phyloP scores from a whole-genome alignment of 2,797 vertebrate species.

The Epinephelus awoara region DNA sequence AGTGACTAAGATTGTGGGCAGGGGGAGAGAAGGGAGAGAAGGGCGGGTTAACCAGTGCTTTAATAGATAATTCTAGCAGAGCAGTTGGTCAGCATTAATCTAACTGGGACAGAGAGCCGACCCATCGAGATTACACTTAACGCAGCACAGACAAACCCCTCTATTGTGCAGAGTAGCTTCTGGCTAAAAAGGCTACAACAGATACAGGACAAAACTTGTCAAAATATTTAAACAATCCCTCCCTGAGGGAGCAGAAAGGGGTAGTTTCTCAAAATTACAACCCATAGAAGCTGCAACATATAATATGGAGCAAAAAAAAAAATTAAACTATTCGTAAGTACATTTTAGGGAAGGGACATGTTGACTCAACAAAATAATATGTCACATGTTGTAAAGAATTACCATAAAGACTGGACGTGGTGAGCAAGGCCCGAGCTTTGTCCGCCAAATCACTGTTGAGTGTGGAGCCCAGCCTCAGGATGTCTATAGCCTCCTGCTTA shows the following conservation, averaged over 20 bases:
- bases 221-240: conserved; percentile 10
- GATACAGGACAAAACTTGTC: conserved; percentile 9
- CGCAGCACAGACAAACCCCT: conserved; percentile 27
- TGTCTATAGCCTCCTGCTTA: conserved; percentile 99
- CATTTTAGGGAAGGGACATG: neutral
- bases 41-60: conserved; percentile 76
- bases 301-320: neutral
- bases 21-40: conserved; percentile 81
- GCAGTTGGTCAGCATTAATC: conserved; percentile 69
- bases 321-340: neutral
- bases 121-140: conserved; percentile 65
- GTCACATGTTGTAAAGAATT: conserved; percentile 60
- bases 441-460: conserved; percentile 98
- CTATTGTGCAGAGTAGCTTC: conserved; percentile 13
- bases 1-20: conserved; percentile 93
- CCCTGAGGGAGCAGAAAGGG: neutral
- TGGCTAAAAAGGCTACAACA: conserved; percentile 13
- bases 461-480: conserved; percentile 96
- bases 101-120: conserved; percentile 49
- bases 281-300: neutral
- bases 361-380: neutral
- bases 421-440: conserved; percentile 98
- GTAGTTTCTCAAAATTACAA: neutral
- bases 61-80: conserved; percentile 76
- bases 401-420: conserved; percentile 98